Evolutionary conservation across 2,888 invertebrate species (phyloP).

Genomic region (Stenchaetothrips biformis): DNA sequence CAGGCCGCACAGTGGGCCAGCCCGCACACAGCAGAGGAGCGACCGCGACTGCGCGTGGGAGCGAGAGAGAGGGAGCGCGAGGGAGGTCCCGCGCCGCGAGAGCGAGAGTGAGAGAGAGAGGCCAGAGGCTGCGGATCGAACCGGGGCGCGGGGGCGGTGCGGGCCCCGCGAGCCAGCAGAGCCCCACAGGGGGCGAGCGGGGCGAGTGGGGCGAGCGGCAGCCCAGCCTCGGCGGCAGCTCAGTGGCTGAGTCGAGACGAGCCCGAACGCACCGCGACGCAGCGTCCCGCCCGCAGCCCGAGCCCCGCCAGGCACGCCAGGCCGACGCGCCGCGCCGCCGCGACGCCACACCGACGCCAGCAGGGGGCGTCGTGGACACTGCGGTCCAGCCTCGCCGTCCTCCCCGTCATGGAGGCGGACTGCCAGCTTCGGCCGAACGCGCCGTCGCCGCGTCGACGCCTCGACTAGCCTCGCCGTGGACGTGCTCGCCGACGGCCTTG

Average conservation of each 20-base stretch:
- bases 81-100: neutral
- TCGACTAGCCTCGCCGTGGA: neutral
- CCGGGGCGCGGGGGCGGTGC: neutral
- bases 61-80: neutral
- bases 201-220: neutral
- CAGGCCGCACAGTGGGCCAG: too few species aligned
- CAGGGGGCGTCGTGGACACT: neutral
- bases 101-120: neutral
- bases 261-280: neutral
- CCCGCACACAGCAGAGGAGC: neutral
- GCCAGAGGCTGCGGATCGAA: slow-evolving; percentile 8
- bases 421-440: neutral
- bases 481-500: neutral
- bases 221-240: neutral
- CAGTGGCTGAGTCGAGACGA: neutral
- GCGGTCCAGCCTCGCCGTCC: too few species aligned
- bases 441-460: neutral
- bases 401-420: neutral
- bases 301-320: neutral
- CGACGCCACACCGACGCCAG: neutral
- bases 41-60: neutral
- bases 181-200: neutral
- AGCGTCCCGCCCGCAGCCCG: neutral
- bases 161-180: neutral
- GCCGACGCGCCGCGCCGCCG: neutral